phyloP scores from a whole-genome alignment of 37 sponge, comb jelly and placozoan species.

The Cladorhizidae sp. region DNA sequence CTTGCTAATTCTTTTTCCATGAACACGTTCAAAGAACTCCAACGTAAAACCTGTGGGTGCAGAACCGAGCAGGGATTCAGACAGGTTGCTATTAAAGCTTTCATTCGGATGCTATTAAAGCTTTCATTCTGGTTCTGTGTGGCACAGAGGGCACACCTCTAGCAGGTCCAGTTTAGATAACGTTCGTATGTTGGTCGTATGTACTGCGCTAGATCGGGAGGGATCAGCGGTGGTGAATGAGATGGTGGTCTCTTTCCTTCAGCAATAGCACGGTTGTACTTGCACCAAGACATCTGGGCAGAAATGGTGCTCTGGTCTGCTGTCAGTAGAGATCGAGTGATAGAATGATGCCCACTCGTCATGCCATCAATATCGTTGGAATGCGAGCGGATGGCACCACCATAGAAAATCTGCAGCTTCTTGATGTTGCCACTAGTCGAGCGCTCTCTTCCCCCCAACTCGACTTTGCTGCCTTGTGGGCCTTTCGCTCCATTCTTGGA shows the following conservation, averaged over 20 bases:
- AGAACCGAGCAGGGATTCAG: too few relatives aligned
- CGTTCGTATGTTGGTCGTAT: not conserved
- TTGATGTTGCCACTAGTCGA: not conserved
- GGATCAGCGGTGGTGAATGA: slow-evolving; percentile 1
- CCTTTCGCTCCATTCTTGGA: not conserved
- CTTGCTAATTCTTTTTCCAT: too few relatives aligned
- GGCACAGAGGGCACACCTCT: not conserved
- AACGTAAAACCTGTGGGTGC: too few relatives aligned
- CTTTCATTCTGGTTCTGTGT: slow-evolving; percentile 34
- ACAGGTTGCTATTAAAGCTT: too few relatives aligned
- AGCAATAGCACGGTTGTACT: slow-evolving; percentile 6
- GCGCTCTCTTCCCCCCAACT: not conserved
- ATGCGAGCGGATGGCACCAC: slow-evolving; percentile 4
- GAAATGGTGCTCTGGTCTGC: not conserved
- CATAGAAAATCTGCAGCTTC: slow-evolving; percentile 10
- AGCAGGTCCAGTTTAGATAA: not conserved
- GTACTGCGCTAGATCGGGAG: not conserved
- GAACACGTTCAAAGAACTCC: too few relatives aligned
- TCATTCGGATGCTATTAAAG: too few relatives aligned
- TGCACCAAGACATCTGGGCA: slow-evolving; percentile 16
- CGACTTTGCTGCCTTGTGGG: not conserved
- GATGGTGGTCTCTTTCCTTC: not conserved
- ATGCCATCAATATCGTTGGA: not conserved
- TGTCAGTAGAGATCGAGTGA: slow-evolving; percentile 5
- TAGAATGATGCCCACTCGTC: slow-evolving; percentile 6